Base-by-base conservation (phyloP, 2,797 vertebrate genomes). In the Odontamblyopus rebecca region DNA sequence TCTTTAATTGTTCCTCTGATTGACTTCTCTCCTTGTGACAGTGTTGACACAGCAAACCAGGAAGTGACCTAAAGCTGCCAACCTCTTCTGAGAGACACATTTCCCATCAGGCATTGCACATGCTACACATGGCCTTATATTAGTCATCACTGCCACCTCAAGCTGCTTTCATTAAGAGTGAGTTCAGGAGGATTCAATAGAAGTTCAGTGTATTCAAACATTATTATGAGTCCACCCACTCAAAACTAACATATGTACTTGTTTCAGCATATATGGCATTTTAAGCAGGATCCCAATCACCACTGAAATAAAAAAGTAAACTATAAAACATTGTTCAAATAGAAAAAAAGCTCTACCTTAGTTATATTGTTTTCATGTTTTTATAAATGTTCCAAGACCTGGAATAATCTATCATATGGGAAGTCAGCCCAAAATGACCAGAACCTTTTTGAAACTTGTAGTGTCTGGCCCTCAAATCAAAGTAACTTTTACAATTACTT, bases 1-100 rank as follows among this genome's bases (percentile, higher is more conserved):
- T 77, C 73, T 83, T 74, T 83, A 79, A 84, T 89, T 89, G 73
- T 76, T 72, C 19, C 23, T 5, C 69, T 83, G 88, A 89, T 90
- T 84, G 85, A 87, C 86, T 80, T 68, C 53, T 77, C 80, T 13
- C 73, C 76, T 83, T 66, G 72, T 71, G 69, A 79, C 76, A 75
- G 27, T 27, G 69, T 16, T 68, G 79, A 71, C 80, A 67, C 68
- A 76, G 69, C 75, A 75, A 89, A 82, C 76, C 76, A 88, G 86
- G 83, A 87, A 89, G 82, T 85, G 75, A 89, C 74, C 71, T 60
- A 38, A 81, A 85, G 75, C 82, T 72, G 82, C 75, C 78, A 76
- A 72, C 82, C 70, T 83, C 69, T 80, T 77, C 76, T 53, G 51
- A 74, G 75, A 85, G 29, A 12, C 30, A 67, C 74, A 32, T 61